Evolutionary conservation across 2,797 vertebrate genomes (phyloP), one percentile per base, ranked within the genome.

Genomic region (Psittacula derbiana): DNA sequence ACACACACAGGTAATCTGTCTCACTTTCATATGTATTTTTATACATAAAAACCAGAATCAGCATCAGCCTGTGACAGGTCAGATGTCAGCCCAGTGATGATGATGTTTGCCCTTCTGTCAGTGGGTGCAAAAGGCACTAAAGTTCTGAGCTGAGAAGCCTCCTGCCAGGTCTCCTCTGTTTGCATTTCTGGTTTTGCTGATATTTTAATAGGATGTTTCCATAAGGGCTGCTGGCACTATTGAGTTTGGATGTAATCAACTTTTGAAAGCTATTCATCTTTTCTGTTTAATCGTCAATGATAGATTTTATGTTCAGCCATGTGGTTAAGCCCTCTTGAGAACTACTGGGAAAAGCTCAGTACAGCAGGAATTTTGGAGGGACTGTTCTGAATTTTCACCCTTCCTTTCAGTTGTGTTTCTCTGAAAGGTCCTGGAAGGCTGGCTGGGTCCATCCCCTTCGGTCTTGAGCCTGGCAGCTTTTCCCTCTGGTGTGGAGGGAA

Each of bases 181-280:
- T 90, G 76, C 70, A 43, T 81, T 95, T 93, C 90, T 92, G 5
- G 8, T 91, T 86, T 84, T 95, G 76, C 66, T 91, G 85, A 24
- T 92, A 49, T 92, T 95, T 92, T 90, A 91, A 87, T 81, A 23
- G 82, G 80, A 58, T 79, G 49, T 73, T 95, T 84, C 95, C 80
- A n/a, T 93, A 33, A 91, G 73, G 76, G 76, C 73, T 80, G 60
- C 91, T 93, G 91, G 36, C 82, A 43, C 62, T 75, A 11, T 36
- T 81, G 66, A 3, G 0, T 90, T 94, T 76, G 67, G 60, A 53
- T 67, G 41, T 40, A 88, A 94, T 90, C 87, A 86, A 52, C 89
- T 93, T 93, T 23, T 62, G 82, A 93, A 92, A 84, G 85, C 55
- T n/a, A 62, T 90, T 93, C 5, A 50, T 91, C 69, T 62, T 62